Evolutionary conservation across 2,888 invertebrate species (phyloP), one percentile per base, ranked within the genome.

Genomic region (Agrotis segetum): DNA sequence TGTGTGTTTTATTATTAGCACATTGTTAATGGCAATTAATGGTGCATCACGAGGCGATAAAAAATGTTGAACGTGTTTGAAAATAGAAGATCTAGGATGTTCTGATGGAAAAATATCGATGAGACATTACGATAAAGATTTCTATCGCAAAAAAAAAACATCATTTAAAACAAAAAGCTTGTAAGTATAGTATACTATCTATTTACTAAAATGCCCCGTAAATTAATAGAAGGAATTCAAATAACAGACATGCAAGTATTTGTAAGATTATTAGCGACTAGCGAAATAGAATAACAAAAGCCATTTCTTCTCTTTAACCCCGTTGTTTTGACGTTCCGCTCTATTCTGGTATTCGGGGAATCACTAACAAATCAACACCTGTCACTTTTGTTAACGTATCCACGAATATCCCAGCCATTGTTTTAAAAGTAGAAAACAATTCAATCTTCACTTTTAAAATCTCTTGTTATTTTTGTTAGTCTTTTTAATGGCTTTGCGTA

Each of bases 291-390:
- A 87, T 87, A 91, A 92, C 89, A 91, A 93, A 92, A 88, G 89
- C 80, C 83, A 88, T 92, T 89, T 88, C 84, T 90, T 86, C 85
- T 81, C 82, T 90, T 89, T 89, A 91, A 89, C 88, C 85, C 84
- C 85, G 88, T 88, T 95, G 93, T 95, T 94, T 93, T 94, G 94
- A 95, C 94, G 90, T 88, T 76, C 78, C 81, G 76, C 88, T 88
- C 90, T 92, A 92, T 90, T 92, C 90, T 89, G 92, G 93, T 91
- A 94, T 94, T 90, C 90, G 70, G 70, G 79, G 90, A 91, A 93
- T 93, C 89, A 89, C 87, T 88, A 87, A 93, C 92, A 93, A 94
- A 94, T 95, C 95, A 94, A 89, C 95, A 92, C 92, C 93, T 94
- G 95, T 92, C 94, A 94, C 88, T 92, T 92, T 86, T 79, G 90